Evolutionary conservation across 2,888 invertebrate species (phyloP).

Genomic region (Apodemia duryi): DNA sequence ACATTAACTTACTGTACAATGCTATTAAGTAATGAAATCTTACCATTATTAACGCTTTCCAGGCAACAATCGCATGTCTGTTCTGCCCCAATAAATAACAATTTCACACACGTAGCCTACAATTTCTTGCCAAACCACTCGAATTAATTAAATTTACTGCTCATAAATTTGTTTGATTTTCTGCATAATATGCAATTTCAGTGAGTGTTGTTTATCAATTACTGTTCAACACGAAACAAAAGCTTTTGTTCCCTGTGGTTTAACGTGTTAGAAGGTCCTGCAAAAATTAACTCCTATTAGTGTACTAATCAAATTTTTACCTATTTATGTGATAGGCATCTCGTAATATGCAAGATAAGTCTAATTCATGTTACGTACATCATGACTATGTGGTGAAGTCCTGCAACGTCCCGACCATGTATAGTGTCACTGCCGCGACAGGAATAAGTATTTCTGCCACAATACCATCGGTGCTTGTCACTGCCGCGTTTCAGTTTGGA

Average conservation of each 20-base stretch:
- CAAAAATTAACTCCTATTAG: background rate
- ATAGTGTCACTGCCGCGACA: no score
- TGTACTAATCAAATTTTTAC: no score
- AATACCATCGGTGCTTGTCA: no score
- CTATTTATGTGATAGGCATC: no score
- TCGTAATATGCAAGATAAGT: no score
- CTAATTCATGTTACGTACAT: no score
- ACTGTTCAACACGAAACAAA: slow-evolving; percentile 9
- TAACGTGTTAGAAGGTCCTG: background rate
- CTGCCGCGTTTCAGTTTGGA: no score
- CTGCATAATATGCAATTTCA: slow-evolving; percentile 5
- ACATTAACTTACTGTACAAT: background rate
- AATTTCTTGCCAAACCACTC: slow-evolving; percentile 10
- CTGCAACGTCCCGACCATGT: no score
- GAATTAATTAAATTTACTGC: slow-evolving; percentile 10
- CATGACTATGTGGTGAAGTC: no score
- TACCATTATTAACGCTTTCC: background rate
- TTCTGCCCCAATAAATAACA: slow-evolving; percentile 3
- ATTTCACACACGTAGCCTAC: slow-evolving; percentile 1
- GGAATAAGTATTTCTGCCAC: no score
- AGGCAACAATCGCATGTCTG: slow-evolving; percentile 7
- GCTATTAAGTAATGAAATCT: background rate
- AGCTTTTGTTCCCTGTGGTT: background rate
- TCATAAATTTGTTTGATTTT: slow-evolving; percentile 6
- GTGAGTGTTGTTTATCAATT: slow-evolving; percentile 6